Conservation (phyloP, 2,888 invertebrate species). For the Leptinotarsa tumamoca region DNA sequence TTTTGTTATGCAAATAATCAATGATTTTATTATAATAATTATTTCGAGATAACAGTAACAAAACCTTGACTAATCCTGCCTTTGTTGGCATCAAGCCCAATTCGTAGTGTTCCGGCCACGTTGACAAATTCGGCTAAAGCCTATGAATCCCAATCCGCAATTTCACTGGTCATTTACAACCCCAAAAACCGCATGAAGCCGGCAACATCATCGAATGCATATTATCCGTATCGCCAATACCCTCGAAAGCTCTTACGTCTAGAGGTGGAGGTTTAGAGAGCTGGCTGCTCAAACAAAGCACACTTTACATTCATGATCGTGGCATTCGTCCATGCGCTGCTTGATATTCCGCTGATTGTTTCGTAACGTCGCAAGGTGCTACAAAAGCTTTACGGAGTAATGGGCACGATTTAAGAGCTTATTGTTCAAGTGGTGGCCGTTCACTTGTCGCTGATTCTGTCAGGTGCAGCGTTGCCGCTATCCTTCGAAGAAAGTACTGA, state of each 20-base stretch:
- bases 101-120: not conserved
- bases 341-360: constrained; percentile 57
- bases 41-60: too few relatives aligned
- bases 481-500: too few relatives aligned
- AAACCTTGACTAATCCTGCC: too few relatives aligned
- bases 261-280: constrained; percentile 31
- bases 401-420: constrained; percentile 50
- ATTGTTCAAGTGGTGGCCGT: constrained; percentile 7
- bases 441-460: constrained; percentile 14
- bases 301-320: constrained; percentile 52
- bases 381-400: constrained; percentile 48
- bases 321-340: constrained; percentile 52
- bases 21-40: too few relatives aligned
- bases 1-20: too few relatives aligned
- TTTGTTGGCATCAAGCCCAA: not conserved
- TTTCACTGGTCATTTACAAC: not conserved
- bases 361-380: constrained; percentile 50
- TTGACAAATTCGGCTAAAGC: not conserved
- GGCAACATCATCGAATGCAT: constrained; percentile 13
- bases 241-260: constrained; percentile 40
- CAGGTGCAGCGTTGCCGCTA: not conserved
- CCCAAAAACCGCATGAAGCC: not conserved
- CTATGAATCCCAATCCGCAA: not conserved
- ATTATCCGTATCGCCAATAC: constrained; percentile 17
- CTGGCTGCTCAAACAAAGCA: constrained; percentile 46